Evolutionary conservation across 1,140 invertebrate species (phyloP), one percentile per base, ranked within the genome.

Genomic region (Oscheius sp.): DNA sequence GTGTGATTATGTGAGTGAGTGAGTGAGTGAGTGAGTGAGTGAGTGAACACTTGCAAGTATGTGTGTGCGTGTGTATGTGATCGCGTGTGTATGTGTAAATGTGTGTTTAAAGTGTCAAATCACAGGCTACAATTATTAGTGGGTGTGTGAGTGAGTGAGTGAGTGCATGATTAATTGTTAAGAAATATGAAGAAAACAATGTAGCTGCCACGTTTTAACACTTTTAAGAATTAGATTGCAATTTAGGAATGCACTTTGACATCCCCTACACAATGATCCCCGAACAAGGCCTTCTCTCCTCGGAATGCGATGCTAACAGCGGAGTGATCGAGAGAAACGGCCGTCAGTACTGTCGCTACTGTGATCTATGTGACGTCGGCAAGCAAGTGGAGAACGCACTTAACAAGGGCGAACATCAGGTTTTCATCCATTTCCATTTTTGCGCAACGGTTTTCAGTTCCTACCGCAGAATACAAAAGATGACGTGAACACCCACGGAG

Each of bases 271-370:
- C 81, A 52, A 83, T 83, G 79, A 72, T 83, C 23, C 81, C 81
- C 26, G 81, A 83, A 65, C 84, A 82, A 1, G 80, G 81, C 3
- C 73, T 83, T 18, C 46, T 83, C 2, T 81, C 78, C 63, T 82
- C 84, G 55, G 78, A 83, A 42, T 83, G 81, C 52, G 81, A 83
- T 70, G 80, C 80, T 20, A 61, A 73, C 59, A 78, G 75, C 73
- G 81, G 81, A 45, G 83, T 83, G 42, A 80, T 83, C 23, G 82
- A 83, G 55, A 58, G 82, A 38, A 80, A 83, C 42, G 84, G 84
- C 59, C 45, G 78, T 15, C 83, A 84, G 65, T 83, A 83, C 46
- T 83, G 81, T 36, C 82, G 80, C 28, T 83, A 83, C 46, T 83
- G 81, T 72, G 81, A 83, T 58, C 65, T 83, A 23, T 83, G 81